Base-by-base conservation (phyloP, 2,888 invertebrate species). In the Crioceris asparagi region DNA sequence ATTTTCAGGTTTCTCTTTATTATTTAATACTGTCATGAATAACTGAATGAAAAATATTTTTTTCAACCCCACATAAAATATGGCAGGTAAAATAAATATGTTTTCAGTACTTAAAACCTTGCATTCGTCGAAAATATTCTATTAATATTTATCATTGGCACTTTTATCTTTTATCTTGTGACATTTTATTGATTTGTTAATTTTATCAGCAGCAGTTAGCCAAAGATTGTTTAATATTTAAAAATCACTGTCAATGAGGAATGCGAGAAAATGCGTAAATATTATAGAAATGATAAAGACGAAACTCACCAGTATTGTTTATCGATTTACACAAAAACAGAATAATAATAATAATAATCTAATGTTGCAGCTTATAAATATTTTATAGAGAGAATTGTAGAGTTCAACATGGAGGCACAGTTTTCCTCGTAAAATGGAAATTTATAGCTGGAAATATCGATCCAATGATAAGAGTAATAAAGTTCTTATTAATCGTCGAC, bases 141-240 rank as follows among this genome's bases (percentile, higher is more conserved):
- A 16, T 14, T 29, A 14, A 14, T 10, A 16, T 14, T 29, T 14
- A 14, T 3, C 12, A 16, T n/a, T 4, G 25, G 25, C 25, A 12
- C 25, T 25, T 29, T 29, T 29, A 29, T 29, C 29, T 29, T 29
- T 29, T 29, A 29, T 33, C 33, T 14, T 16, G 15, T 10, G 10
- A 10, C 23, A 33, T 23, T 14, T 33, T 33, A 57, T 57, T 56
- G 57, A 56, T 57, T 56, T 50, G 52, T 47, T 54, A 53, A 53
- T 54, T 54, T 54, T 55, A 55, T 56, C 56, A 51, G 43, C 54
- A 53, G 53, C 52, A 52, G 47, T 48, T 45, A 48, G 44, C 48
- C 51, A 51, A 54, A n/a, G 51, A 53, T 55, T 53, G 45, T 50
- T 54, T 53, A 55, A 53, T 53, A 53, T 53, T 49, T 54, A 52